Percentiles rank a stretch among this genome's conserved stretches.
Evolutionary conservation across 2,113 vertebrate genomes (phyloP).

Genomic region (Heloderma charlesbogerti): DNA sequence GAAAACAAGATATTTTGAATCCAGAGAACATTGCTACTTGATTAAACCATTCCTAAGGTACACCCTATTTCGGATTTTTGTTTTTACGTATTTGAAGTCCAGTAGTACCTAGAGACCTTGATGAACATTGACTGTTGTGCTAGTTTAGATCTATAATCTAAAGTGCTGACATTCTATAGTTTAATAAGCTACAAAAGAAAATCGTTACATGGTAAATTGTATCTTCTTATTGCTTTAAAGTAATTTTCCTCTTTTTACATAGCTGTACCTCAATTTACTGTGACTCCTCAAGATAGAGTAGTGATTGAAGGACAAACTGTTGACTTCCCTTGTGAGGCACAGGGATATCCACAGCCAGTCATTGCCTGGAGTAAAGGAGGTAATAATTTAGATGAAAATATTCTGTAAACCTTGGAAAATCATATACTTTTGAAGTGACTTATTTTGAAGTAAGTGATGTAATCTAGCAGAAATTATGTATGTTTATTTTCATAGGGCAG

Average conservation of each 20-base stretch:
- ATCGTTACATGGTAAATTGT: not conserved
- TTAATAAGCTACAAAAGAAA: not conserved
- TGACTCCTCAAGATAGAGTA: constrained; percentile 90
- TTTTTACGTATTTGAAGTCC: not conserved
- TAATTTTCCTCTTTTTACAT: constrained; percentile 19
- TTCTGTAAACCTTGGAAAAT: not conserved
- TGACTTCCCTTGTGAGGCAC: constrained; percentile 94
- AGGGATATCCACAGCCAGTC: constrained; percentile 91
- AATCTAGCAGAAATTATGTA: not conserved
- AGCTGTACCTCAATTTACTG: constrained; percentile 93
- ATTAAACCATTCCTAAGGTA: not conserved
- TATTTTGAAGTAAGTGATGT: not conserved
- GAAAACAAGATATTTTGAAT: constrained; percentile 31
- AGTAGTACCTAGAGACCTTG: not conserved
- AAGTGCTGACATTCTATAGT: not conserved
- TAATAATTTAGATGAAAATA: constrained; percentile 54
- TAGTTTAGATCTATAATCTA: not conserved
- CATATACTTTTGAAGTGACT: not conserved
- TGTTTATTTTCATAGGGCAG: not conserved
- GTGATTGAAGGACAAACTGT: constrained; percentile 93
- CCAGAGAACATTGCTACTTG: not conserved
- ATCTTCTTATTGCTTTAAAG: not conserved
- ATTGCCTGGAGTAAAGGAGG: constrained; percentile 97
- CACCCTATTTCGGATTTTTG: constrained; percentile 19
- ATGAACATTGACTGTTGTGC: not conserved